Percentiles rank a stretch among this genome's conserved stretches.
Evolutionary conservation across 2,113 vertebrate genomes (phyloP).

Genomic region (Labrus mixtus): DNA sequence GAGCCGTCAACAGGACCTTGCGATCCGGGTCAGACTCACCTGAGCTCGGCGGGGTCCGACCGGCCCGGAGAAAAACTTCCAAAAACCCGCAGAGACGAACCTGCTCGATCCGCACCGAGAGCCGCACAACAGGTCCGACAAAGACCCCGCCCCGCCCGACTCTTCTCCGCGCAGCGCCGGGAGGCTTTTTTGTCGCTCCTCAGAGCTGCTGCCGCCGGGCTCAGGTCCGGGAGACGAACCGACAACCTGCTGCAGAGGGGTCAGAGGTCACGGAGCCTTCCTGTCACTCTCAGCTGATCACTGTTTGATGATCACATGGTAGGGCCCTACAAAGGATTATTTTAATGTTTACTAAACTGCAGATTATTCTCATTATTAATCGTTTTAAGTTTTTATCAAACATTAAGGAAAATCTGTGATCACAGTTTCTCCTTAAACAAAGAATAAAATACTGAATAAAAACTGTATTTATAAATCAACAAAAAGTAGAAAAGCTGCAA

Average conservation of each 20-base stretch:
- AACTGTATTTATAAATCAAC: too few relatives aligned
- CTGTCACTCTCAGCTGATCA: too few relatives aligned
- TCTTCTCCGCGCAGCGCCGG: conserved; percentile 48
- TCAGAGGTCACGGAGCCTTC: not conserved
- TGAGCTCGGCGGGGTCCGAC: conserved; percentile 28
- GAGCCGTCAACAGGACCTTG: not conserved
- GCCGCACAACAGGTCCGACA: conserved; percentile 74
- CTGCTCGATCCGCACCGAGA: conserved; percentile 26
- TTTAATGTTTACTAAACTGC: too few relatives aligned
- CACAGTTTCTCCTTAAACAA: too few relatives aligned
- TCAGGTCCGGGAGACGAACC: not conserved
- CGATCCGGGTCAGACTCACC: conserved; percentile 56
- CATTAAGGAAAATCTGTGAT: too few relatives aligned
- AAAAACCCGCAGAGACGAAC: conserved; percentile 1
- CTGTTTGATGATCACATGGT: too few relatives aligned
- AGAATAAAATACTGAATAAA: too few relatives aligned
- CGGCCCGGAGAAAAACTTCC: conserved; percentile 28
- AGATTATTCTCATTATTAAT: too few relatives aligned
- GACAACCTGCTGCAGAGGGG: not conserved
- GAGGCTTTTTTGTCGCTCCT: conserved; percentile 16
- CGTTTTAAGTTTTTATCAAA: too few relatives aligned
- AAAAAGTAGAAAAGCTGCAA: too few relatives aligned
- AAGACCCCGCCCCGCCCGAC: conserved; percentile 72
- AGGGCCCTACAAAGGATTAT: too few relatives aligned
- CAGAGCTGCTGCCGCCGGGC: not conserved